Evolutionary conservation across 2,888 invertebrate species (phyloP).

Genomic region (Agapostemon virescens): DNA sequence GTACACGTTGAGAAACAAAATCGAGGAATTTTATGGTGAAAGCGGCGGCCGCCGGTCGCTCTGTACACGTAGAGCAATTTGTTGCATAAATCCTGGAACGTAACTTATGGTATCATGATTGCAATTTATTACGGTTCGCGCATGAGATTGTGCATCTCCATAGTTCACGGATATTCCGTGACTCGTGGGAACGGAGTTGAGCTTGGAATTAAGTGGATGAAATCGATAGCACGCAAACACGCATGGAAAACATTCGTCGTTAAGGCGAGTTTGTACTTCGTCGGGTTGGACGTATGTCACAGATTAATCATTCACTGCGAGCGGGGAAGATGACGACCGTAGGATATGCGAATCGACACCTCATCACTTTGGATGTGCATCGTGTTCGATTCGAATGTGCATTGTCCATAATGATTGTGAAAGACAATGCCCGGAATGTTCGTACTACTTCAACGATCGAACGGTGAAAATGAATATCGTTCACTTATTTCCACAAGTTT

Average conservation of each 20-base stretch:
- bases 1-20: not conserved
- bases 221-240: conserved; percentile 23
- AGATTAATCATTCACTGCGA: not conserved
- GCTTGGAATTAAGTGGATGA: conserved; percentile 16
- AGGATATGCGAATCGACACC: no score
- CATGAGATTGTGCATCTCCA: conserved; percentile 26
- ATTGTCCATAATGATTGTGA: no score
- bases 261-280: not conserved
- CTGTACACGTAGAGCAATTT: conserved; percentile 26
- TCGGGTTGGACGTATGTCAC: not conserved
- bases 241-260: not conserved
- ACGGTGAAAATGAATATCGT: no score
- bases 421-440: no score
- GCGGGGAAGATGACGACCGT: not conserved
- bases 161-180: conserved; percentile 2
- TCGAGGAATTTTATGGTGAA: conserved; percentile 14
- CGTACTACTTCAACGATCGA: no score
- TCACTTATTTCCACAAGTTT: no score
- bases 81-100: conserved; percentile 34
- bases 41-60: not conserved
- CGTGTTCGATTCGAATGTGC: no score
- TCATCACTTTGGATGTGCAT: no score
- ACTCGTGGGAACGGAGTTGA: not conserved
- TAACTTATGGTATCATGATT: conserved; percentile 29
- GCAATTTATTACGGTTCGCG: conserved; percentile 39